Conservation (phyloP, 2,888 invertebrate species). For the Pinctada fucata region DNA sequence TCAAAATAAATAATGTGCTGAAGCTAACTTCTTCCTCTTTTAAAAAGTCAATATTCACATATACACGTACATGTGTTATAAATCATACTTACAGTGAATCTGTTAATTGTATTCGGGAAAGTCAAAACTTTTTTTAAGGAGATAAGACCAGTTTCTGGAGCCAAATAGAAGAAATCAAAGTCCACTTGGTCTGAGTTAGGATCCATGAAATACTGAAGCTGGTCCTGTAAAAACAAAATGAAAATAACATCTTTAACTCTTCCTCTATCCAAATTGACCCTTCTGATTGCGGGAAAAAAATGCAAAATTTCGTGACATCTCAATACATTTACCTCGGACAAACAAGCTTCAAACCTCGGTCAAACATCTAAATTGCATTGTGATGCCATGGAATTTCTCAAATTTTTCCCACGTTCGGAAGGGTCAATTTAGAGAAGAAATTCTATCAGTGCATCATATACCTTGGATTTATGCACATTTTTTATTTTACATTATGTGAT, state of each 20-base stretch:
- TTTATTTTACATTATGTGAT: too few species aligned
- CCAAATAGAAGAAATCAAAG: slow-evolving; percentile 40
- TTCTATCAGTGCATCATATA: neutral
- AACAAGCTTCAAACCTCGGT: too few species aligned
- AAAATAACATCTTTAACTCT: neutral
- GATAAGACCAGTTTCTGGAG: slow-evolving; percentile 39
- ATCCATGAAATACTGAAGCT: slow-evolving; percentile 18
- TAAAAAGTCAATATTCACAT: too few species aligned
- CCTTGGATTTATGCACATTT: too few species aligned
- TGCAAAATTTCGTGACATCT: neutral
- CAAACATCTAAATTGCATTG: too few species aligned
- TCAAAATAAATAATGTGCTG: too few species aligned
- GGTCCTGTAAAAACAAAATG: slow-evolving; percentile 31
- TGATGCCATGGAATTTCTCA: too few species aligned
- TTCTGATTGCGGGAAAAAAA: too few species aligned
- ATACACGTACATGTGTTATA: too few species aligned
- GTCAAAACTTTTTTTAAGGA: slow-evolving; percentile 44
- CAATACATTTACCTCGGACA: neutral
- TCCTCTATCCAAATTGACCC: neutral
- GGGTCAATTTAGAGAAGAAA: neutral
- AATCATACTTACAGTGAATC: slow-evolving; percentile 15
- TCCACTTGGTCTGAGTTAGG: slow-evolving; percentile 13
- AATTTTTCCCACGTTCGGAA: too few species aligned
- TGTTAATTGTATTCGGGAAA: slow-evolving; percentile 1
- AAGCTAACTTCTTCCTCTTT: too few species aligned